These are phyloP conservation scores for Corella eumyota DNA, from an alignment of 23 tunicate species.

Conservation along the genomic window DNA sequence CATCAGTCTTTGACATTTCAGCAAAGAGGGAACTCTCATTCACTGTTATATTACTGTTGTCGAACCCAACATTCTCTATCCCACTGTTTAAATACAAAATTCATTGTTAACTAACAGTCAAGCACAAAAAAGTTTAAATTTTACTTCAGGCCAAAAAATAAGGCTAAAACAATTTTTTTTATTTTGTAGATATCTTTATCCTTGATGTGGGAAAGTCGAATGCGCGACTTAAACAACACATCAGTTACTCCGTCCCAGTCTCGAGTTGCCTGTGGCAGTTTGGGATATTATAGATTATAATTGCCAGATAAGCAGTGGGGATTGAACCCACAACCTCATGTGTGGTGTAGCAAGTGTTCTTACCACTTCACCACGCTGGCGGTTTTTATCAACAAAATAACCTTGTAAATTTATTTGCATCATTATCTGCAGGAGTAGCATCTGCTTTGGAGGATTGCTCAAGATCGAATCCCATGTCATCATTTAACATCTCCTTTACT, in stretches of 20 bases:
- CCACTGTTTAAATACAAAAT: constrained; percentile 22
- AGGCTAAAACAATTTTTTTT: too few relatives aligned
- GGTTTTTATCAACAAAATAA: background rate
- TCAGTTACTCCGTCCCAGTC: too few relatives aligned
- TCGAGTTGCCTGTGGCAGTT: too few relatives aligned
- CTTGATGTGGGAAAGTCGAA: too few relatives aligned
- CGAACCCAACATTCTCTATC: constrained; percentile 58
- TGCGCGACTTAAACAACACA: too few relatives aligned
- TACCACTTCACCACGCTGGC: too few relatives aligned
- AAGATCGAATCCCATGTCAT: constrained; percentile 13
- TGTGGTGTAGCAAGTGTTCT: too few relatives aligned
- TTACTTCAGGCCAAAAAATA: too few relatives aligned
- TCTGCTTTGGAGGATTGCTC: constrained; percentile 2
- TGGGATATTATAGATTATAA: too few relatives aligned
- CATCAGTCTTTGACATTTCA: constrained; percentile 56
- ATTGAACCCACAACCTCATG: too few relatives aligned
- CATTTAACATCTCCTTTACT: constrained; percentile 32
- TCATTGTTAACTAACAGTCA: background rate
- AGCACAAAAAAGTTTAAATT: background rate
- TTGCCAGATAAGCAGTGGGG: too few relatives aligned
- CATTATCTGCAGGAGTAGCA: constrained; percentile 1
- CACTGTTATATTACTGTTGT: constrained; percentile 17
- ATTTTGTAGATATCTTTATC: too few relatives aligned
- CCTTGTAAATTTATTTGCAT: background rate
- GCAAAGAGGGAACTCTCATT: constrained; percentile 72